Evolutionary conservation across 2,888 invertebrate genomes (phyloP), one percentile per base, ranked within the genome.

Genomic region (Hydriomena furcata): DNA sequence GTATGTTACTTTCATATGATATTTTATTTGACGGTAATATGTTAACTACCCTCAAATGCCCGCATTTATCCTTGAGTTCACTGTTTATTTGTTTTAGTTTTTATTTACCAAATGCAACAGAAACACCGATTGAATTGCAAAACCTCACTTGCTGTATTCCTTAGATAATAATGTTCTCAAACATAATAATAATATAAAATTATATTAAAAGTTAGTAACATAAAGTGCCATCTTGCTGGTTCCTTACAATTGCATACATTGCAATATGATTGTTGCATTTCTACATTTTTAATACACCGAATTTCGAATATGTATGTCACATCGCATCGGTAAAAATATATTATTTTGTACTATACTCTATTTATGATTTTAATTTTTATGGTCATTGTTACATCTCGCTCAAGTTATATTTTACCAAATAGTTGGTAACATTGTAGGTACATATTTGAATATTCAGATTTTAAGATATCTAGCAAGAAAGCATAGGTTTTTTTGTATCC

Each of bases 211-310:
- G 52, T 44, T 44, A 41, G 40, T 56, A 57, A 64, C 43, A 54
- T 59, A 61, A 60, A 76, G 82, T 84, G 84, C 84, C 84, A 83
- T 84, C 67, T 71, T 73, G 68, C 75, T 74, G 79, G 84, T 85
- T 84, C 82, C 82, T 84, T 64, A 52, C 71, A 66, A 66, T 68
- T 66, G 60, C 61, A 66, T 53, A 60, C 58, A 62, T 66, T 66
- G 65, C 59, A 63, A 56, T 67, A 72, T 71, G 68, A 74, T 68
- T 71, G 72, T 66, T 65, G 66, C 77, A 65, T 70, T 73, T 74
- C 63, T 71, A 73, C 65, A 50, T 55, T 58, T 58, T 52, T 47
- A 60, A 28, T 50, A 59, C 59, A 55, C 61, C 45, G 55, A 51
- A 55, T 59, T 59, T 57, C 47, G 40, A 55, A 61, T 59, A 61